Evolutionary conservation across 1,140 invertebrate genomes (phyloP), one percentile per base, ranked within the genome.

Genomic region (Pteromalus puparum): DNA sequence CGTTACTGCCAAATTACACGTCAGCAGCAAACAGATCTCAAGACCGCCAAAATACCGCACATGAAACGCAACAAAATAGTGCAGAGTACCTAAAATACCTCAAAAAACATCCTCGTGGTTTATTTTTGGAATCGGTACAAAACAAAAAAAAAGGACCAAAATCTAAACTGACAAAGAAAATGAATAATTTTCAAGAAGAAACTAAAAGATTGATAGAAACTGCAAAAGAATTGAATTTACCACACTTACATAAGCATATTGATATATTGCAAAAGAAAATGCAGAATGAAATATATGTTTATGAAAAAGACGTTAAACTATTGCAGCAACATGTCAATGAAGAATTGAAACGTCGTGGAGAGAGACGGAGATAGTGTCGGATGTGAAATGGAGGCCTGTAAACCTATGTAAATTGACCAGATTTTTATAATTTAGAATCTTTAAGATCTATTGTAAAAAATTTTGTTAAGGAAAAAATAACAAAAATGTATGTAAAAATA

Each of bases 181-280:
- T 21, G 21, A 61, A 61, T 6, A 61, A 61, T 21, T 21, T n/a
- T n/a, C 53, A n/a, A 61, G 18, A 61, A n/a, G 21, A 61, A 21
- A 21, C 21, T 61, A 61, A 61, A 61, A 61, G 24, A 13, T 70
- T 70, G 24, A 70, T 70, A 70, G 26, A 28, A 30, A 70, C 67
- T 26, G 21, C 28, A 24, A 81, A 12, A 78, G 53, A 53, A 42
- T 79, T 84, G 73, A 79, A 84, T 72, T 6, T 48, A 70, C 76
- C 82, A 42, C 18, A 42, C 10, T 12, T 84, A 4, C 18, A 65
- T 0, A 76, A 83, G 12, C 68, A 88, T n/a, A 38, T 89, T 30
- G 2, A 48, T 21, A 24, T 24, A 0, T 72, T 89, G 4, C 9
- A 42, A 68, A 85, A 77, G 72, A 48, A 89, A 80, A 53, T 89